Percentiles rank a stretch among this genome's conserved stretches.
Evolutionary conservation across 2,797 vertebrate genomes (phyloP).

Genomic region (Vipera ursinii): DNA sequence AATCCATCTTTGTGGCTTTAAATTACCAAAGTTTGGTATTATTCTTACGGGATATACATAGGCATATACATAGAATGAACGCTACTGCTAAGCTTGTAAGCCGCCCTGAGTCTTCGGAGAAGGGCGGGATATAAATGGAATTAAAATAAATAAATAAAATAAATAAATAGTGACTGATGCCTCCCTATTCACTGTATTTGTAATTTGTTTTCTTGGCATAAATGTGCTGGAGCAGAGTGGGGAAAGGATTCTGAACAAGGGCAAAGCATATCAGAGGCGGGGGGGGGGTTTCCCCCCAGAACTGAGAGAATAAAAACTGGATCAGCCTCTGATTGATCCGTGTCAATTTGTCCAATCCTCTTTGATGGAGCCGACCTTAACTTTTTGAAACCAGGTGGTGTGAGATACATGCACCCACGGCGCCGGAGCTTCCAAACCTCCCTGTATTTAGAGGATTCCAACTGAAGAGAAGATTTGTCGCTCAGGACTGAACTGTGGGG

Average conservation of each 20-base stretch:
- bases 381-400: not conserved
- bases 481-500: too few species aligned
- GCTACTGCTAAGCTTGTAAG: too few species aligned
- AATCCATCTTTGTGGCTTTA: conserved; percentile 1
- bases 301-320: not conserved
- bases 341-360: not conserved
- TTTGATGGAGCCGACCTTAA: not conserved
- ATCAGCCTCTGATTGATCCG: not conserved
- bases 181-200: not conserved
- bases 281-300: too few species aligned
- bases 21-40: not conserved
- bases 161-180: not conserved
- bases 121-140: too few species aligned
- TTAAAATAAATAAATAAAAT: too few species aligned
- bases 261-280: not conserved
- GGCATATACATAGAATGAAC: too few species aligned
- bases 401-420: not conserved
- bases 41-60: conserved; percentile 7
- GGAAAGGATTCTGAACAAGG: not conserved
- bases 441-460: not conserved
- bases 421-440: not conserved
- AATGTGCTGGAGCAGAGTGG: not conserved
- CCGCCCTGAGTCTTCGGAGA: too few species aligned
- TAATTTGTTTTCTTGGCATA: not conserved
- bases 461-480: too few species aligned